phyloP scores from a whole-genome alignment of 2,113 vertebrate species.

The Deroptyus accipitrinus region DNA sequence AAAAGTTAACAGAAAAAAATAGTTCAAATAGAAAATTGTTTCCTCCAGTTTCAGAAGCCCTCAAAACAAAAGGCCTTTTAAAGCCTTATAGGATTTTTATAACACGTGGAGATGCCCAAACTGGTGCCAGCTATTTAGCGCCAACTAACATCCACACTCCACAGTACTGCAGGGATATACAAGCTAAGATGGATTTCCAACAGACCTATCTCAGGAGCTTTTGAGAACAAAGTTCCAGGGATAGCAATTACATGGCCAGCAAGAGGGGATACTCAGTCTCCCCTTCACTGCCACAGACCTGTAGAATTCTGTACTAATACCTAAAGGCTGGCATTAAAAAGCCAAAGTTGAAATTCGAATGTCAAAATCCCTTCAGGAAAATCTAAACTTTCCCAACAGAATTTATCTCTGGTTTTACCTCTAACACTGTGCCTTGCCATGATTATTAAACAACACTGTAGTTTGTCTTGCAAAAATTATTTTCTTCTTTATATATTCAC shows the following conservation, averaged over 20 bases:
- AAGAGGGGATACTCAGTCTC: neutral
- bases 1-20: neutral
- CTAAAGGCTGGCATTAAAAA: neutral
- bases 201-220: neutral
- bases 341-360: fast-evolving
- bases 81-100: neutral
- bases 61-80: neutral
- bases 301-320: neutral
- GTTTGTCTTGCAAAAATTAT: neutral
- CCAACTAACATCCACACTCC: neutral
- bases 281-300: neutral
- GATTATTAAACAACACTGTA: neutral
- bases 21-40: neutral
- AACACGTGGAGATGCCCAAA: neutral
- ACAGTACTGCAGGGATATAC: fast-evolving
- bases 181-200: neutral
- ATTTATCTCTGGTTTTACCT: neutral
- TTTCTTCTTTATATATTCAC: neutral
- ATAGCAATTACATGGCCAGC: neutral
- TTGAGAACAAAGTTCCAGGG: neutral
- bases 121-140: neutral
- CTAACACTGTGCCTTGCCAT: neutral
- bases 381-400: neutral
- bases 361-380: neutral
- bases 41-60: neutral